A percentile compares a stretch with the other conserved stretches of the same genome.
These are phyloP conservation scores for Rhamnusium bicolor DNA, from an alignment of 2,888 invertebrate species.

Conservation along the genomic window DNA sequence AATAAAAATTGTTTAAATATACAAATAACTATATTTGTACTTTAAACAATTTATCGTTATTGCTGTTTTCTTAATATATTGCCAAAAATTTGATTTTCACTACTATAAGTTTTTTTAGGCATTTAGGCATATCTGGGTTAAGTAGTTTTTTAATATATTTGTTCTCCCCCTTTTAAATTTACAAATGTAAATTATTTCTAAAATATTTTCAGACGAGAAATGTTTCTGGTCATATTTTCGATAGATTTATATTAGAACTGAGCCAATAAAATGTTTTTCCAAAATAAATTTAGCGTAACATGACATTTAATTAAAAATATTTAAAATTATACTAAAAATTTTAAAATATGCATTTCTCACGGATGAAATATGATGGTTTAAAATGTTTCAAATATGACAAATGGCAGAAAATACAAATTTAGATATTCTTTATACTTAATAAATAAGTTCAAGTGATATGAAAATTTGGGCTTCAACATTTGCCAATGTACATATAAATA, in stretches of 20 bases:
- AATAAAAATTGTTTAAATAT: too few relatives aligned
- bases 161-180: not conserved
- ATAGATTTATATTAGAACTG: not conserved
- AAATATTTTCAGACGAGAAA: not conserved
- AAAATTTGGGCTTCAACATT: not conserved
- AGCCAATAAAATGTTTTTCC: not conserved
- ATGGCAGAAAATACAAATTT: too few relatives aligned
- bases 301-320: not conserved
- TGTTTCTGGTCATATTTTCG: not conserved
- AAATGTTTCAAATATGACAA: not conserved
- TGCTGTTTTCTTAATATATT: too few relatives aligned
- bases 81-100: too few relatives aligned
- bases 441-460: too few relatives aligned
- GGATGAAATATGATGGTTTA: not conserved
- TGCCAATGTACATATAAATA: not conserved
- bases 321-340: not conserved
- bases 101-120: too few relatives aligned
- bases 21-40: too few relatives aligned
- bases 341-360: not conserved
- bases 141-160: not conserved
- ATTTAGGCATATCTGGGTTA: too few relatives aligned
- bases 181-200: not conserved
- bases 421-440: too few relatives aligned
- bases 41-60: too few relatives aligned
- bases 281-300: not conserved